Conservation (phyloP, 2,113 vertebrate genomes). For the Cervus canadensis region DNA sequence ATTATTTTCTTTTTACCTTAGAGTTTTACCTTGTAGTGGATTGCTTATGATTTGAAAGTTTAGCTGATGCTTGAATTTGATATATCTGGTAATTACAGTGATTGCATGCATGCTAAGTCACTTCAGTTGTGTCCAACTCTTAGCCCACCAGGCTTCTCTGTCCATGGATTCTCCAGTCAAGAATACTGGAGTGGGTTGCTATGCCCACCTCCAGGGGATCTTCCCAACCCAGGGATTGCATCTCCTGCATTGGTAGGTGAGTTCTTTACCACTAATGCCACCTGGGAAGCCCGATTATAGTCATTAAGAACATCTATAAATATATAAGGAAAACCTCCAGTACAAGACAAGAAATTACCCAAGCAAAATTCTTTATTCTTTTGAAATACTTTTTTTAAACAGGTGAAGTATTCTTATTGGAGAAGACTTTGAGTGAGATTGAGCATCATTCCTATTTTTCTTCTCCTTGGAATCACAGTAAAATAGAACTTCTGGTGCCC, state of each 20-base stretch:
- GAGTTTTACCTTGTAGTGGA: conserved; percentile 44
- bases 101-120: background rate
- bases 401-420: background rate
- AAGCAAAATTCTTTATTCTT: conserved; percentile 59
- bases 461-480: background rate
- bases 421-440: background rate
- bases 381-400: background rate
- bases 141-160: background rate
- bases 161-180: background rate
- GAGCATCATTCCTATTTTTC: background rate
- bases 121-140: background rate
- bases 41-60: conserved; percentile 66
- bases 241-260: background rate
- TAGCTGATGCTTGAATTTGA: conserved; percentile 60
- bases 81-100: conserved; percentile 50
- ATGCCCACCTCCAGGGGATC: background rate
- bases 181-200: background rate
- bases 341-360: conserved; percentile 68
- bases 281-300: background rate
- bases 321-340: conserved; percentile 70
- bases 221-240: background rate
- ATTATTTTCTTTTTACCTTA: conserved; percentile 68
- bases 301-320: conserved; percentile 49
- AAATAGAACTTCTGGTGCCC: background rate
- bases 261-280: background rate